Base-by-base conservation (phyloP, 30 jellyfish, hydroid and myxozoan species). In the Aurelia aurita region DNA sequence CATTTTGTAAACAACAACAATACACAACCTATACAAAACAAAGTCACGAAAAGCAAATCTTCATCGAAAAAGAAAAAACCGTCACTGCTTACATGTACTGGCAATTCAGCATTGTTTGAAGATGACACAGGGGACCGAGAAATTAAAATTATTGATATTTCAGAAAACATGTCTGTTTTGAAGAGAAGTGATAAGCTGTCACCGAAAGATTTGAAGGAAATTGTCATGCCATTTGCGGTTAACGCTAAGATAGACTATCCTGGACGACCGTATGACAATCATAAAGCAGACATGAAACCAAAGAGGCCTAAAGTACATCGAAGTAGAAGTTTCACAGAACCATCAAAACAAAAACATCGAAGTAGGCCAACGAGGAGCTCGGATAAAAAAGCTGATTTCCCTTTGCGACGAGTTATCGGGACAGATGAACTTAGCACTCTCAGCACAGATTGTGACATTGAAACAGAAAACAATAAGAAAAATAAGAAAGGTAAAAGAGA, bases 341-440 rank as follows among this genome's bases (percentile, higher is more conserved):
- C 90, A 15, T 79, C 90, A 26, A 67, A 79, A 67, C 82, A 79
- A 10, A 64, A 62, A n/a, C 19, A 25, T 3, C 22, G 72, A 29
- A 32, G 58, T 45, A 79, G 66, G 64, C 35, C 45, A 23, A 20
- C 82, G 11, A 79, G 39, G 26, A 74, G 46, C 29, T 2, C 74
- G 26, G 69, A 34, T 3, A 67, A 65, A 25, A 64, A 66, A 1
- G 46, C 53, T 1, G 90, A 79, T 79, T 79, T 79, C 46, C 90
- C 90, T 3, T 46, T 79, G 23, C 65, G 90, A 19, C 90, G 90
- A 47, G 90, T 67, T 8, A 79, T 79, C 55, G 90, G 75, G n/a
- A 67, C 82, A 23, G 90, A 63, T 14, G 90, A 79, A 60, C 82
- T 79, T 21, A 57, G 90, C 51, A 39, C 51, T 15, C 51, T 39